Base-by-base conservation (phyloP, 2,797 vertebrate genomes). In the Acrossocheilus fasciatus region DNA sequence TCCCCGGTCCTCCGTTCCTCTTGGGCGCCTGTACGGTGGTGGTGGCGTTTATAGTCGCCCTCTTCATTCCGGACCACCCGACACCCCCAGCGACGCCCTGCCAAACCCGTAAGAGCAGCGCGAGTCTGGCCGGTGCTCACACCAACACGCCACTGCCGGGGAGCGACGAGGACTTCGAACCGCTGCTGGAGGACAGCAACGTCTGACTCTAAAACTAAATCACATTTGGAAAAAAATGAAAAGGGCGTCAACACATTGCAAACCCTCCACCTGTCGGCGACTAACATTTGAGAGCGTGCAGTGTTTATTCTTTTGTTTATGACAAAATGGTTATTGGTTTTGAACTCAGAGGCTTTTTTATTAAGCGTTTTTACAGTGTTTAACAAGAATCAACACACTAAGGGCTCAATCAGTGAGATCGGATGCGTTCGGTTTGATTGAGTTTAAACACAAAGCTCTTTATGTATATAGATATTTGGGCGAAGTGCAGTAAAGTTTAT, bases 1-100 rank as follows among this genome's bases (percentile, higher is more conserved):
- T 99, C 89, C 97, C 98, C 2, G 98, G 98, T 23, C 98, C 98
- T 0, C 97, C 98, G 3, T 99, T 99, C 94, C 93, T 99, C 68
- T 93, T 98, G 88, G 98, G 98, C 43, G 96, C 98, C 0, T 98
- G 96, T 86, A 92, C 96, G 3, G 98, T 99, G 87, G 92, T 99
- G 43, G 87, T 97, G 6, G 97, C 98, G 86, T 97, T 99, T 93
- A 80, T 99, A 59, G 98, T 99, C 0, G 97, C 98, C 30, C 95
- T 99, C 88, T 98, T 98, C 94, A 99, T 99, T 91, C 97, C 97
- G 0, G 97, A 98, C 86, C 96, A 95, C 64, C 92, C 90, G 41
- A 83, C 91, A 9, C 91, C 90, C 36, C 89, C 90, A 0, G 90
- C 91, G 36, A 97, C 96, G 93, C 91, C 91, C 74, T 94, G 86